phyloP scores from a whole-genome alignment of 2,797 vertebrate species.

The Xenentodon cancila region DNA sequence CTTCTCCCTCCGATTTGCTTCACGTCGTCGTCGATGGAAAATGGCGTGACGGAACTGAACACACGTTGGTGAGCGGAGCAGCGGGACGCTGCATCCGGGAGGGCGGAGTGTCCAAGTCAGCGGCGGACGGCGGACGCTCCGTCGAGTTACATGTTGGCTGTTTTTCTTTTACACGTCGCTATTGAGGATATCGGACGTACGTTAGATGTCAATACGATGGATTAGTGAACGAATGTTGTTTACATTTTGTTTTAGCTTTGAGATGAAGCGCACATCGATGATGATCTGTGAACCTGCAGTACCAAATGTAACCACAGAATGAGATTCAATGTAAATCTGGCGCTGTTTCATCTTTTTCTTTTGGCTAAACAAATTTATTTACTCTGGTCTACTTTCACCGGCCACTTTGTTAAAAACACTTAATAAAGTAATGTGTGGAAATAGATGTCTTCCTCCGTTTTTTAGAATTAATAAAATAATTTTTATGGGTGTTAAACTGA shows the following conservation, averaged over 20 bases:
- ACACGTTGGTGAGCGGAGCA: not conserved
- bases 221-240: not conserved
- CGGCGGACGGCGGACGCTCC: too few species aligned
- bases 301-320: conserved; percentile 5
- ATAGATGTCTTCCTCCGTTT: too few species aligned
- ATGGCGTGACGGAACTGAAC: conserved; percentile 65
- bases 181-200: not conserved
- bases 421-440: too few species aligned
- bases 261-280: too few species aligned
- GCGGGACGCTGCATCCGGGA: conserved; percentile 4
- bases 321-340: not conserved
- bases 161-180: not conserved
- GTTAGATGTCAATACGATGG: not conserved
- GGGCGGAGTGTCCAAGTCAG: conserved; percentile 28
- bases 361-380: not conserved
- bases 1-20: not conserved
- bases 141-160: too few species aligned
- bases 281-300: not conserved
- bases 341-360: conserved; percentile 29
- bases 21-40: conserved; percentile 55
- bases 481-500: too few species aligned
- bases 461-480: too few species aligned
- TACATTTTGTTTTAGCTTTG: not conserved
- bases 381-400: too few species aligned
- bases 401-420: too few species aligned